Evolutionary conservation across 2,113 vertebrate genomes (phyloP), one percentile per base, ranked within the genome.

Genomic region (Phalacrocorax brasilianus): DNA sequence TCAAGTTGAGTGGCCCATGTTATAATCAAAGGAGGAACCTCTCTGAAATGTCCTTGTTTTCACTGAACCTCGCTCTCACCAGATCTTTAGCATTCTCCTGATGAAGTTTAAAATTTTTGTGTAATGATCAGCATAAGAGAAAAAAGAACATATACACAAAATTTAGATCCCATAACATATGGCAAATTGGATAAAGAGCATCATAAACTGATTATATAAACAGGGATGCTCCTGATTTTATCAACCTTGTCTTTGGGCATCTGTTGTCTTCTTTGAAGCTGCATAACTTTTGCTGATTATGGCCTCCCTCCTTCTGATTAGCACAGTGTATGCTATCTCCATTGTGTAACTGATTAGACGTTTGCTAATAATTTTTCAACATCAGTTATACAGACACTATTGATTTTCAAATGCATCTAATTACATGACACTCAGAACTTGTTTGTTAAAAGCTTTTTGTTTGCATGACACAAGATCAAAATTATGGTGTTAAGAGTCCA

Each of bases 101-200:
- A 47, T 47, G 12, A 77, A 28, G 13, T 32, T 65, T 5, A 21
- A 45, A 38, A 20, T 28, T 81, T 89, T 80, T 63, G 7, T 81
- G 63, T 35, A 76, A 71, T 14, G 28, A 87, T 49, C 88, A 80
- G 45, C 1, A 0, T 11, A 79, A 82, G 33, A 74, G 55, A 81
- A 72, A 89, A 88, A 61, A 82, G 32, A 85, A 22, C 15, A 61
- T 11, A 88, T 5, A 65, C 19, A 30, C 45, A 77, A 74, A 77
- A 93, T 93, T 94, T 85, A 89, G 76, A 91, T 63, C 72, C 42
- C 59, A 19, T 13, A 80, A 59, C 91, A 96, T 94, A 95, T 95
- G 96, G 95, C 55, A 93, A 95, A 97, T 63, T 84, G 85, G 86
- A 93, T 89, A 74, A 93, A 66, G 82, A 93, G 59, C 63, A 59